Conservation (phyloP, 2,797 vertebrate genomes). For the Psittacula derbiana region DNA sequence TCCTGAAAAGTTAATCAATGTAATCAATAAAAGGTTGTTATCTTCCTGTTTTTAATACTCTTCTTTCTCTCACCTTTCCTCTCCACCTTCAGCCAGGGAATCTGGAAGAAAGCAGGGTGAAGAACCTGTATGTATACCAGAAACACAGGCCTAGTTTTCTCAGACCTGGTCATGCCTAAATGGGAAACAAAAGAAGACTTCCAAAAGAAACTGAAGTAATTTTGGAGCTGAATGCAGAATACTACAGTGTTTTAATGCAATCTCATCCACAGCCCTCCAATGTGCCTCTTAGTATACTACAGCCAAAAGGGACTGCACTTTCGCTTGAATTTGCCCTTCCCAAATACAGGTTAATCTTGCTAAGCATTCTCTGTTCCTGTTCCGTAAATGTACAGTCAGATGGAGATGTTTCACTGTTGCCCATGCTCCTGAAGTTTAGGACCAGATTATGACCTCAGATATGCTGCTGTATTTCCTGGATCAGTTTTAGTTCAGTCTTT, state of each 20-base stretch:
- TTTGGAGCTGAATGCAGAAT: background rate
- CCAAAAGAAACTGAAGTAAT: background rate
- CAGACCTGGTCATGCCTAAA: background rate
- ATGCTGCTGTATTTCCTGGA: background rate
- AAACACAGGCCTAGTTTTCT: background rate
- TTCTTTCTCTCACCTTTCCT: background rate
- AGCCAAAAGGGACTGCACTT: background rate
- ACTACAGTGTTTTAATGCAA: background rate
- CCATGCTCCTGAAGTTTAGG: background rate
- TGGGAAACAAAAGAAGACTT: background rate
- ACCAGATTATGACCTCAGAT: background rate
- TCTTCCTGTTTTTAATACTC: background rate
- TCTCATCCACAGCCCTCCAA: background rate
- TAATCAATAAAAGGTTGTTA: background rate
- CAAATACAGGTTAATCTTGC: background rate
- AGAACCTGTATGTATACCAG: fast-evolving
- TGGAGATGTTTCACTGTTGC: background rate
- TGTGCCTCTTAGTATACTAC: background rate
- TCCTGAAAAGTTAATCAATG: background rate
- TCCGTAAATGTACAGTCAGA: background rate
- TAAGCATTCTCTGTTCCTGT: background rate
- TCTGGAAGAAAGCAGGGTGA: background rate
- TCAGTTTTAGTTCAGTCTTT: background rate
- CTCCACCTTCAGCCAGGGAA: background rate
- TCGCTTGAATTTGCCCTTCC: background rate